Evolutionary conservation across 2,113 vertebrate species (phyloP).

Genomic region (Daubentonia madagascariensis): DNA sequence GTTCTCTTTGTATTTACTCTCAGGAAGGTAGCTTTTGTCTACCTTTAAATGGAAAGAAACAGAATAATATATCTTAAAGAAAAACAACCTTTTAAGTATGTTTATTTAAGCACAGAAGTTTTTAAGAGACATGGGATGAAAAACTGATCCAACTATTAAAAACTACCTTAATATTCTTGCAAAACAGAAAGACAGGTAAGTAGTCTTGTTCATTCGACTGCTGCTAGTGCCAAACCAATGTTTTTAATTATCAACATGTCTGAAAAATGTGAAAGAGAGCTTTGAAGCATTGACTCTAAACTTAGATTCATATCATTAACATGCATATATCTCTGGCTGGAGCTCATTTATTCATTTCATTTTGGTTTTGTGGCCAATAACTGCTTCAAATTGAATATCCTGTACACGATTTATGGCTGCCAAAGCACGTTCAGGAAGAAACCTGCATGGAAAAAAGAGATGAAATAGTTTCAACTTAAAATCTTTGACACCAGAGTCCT

Average conservation of each 20-base stretch:
- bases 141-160: neutral
- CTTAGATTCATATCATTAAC: neutral
- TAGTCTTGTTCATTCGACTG: neutral
- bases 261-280: neutral
- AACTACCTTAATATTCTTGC: neutral
- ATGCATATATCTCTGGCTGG: neutral
- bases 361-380: constrained; percentile 61
- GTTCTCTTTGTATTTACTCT: neutral
- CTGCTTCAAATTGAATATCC: constrained; percentile 58
- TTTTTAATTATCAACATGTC: neutral
- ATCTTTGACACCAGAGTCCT: neutral
- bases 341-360: constrained; percentile 45
- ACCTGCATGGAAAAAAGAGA: constrained; percentile 26
- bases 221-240: neutral
- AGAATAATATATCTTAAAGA: neutral
- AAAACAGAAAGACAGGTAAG: neutral
- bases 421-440: constrained; percentile 64
- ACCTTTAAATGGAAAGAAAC: neutral
- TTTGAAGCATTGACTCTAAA: neutral
- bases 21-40: neutral
- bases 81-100: neutral
- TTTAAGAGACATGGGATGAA: neutral
- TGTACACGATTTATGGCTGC: constrained; percentile 43
- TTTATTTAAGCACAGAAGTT: neutral
- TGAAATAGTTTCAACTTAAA: neutral